These are phyloP conservation scores for Anseranas semipalmata DNA, from an alignment of 2,113 vertebrate genomes.

Conservation along the genomic window DNA sequence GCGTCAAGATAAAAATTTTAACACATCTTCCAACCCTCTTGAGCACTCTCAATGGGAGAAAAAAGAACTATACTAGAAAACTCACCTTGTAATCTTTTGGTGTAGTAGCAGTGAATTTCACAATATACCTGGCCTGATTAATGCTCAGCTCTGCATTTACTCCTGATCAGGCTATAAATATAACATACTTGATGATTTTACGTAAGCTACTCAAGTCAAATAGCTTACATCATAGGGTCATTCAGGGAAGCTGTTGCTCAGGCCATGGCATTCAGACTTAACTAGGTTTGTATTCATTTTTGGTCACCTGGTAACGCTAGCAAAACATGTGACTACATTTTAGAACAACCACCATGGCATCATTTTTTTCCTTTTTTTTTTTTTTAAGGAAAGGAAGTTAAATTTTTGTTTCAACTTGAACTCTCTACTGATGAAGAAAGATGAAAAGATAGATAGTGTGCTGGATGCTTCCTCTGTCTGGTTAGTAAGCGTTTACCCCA, in stretches of 20 bases:
- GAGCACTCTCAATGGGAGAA: not conserved
- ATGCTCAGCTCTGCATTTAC: not conserved
- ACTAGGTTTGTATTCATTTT: not conserved
- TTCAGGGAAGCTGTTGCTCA: not conserved
- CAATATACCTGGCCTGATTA: not conserved
- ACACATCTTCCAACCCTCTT: not conserved
- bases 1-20: not conserved
- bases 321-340: not conserved
- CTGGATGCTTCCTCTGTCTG: not conserved
- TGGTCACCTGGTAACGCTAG: not conserved
- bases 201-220: not conserved
- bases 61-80: not conserved
- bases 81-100: not conserved
- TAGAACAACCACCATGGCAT: not conserved
- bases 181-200: not conserved
- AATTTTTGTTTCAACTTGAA: not conserved
- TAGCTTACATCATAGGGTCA: not conserved
- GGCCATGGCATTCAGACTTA: not conserved
- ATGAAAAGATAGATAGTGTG: not conserved
- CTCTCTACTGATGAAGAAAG: not conserved
- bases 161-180: constrained; percentile 30
- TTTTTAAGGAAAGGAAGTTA: not conserved
- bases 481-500: not conserved
- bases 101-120: not conserved
- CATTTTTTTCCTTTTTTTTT: not conserved